Evolutionary conservation across 2,797 vertebrate genomes (phyloP), one percentile per base, ranked within the genome.

Genomic region (Lepidocolaptes lacrymiger): DNA sequence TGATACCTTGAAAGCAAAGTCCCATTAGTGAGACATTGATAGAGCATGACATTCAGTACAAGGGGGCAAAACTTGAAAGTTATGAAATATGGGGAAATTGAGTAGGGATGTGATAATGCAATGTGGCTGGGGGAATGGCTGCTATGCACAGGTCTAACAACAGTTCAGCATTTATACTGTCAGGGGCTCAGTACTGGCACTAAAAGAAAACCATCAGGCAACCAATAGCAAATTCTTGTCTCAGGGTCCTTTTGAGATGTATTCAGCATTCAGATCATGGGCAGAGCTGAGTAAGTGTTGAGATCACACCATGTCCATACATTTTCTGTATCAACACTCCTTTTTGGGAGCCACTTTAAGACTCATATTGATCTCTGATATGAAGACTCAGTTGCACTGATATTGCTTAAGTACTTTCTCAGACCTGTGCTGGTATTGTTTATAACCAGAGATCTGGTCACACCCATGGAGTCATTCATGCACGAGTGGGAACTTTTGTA

Each of bases 191-290:
- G 6, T 56, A n/a, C 49, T 72, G 30, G 63, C 14, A 18, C 2
- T 55, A 52, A 68, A 54, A 32, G 15, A 74, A 86, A 80, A n/a
- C 36, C 12, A 12, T 71, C 28, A 52, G 14, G 12, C 46, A 75
- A 27, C 17, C 23, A 44, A 59, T 5, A 69, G 32, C 26, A 83
- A 89, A 83, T 54, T 14, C 59, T 58, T 86, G 24, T 74, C 56
- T 66, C n/a, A 87, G 32, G 4, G 12, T 48, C 15, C 23, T 59
- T 87, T 51, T 67, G 56, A 73, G 44, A 27, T 16, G 36, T 67
- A 10, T 13, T 82, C 49, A 48, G 52, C 0, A 0, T 69, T 88
- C 0, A 0, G 12, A 26, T 71, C 17, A 27, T 3, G 34, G 32
- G 23, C 28, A 34, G 58, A 14, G 5, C 26, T 55, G 49, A 72